Percentiles rank a stretch among this genome's conserved stretches.
Evolutionary conservation across 2,797 vertebrate genomes (phyloP).

Genomic region (Manis pentadactyla): DNA sequence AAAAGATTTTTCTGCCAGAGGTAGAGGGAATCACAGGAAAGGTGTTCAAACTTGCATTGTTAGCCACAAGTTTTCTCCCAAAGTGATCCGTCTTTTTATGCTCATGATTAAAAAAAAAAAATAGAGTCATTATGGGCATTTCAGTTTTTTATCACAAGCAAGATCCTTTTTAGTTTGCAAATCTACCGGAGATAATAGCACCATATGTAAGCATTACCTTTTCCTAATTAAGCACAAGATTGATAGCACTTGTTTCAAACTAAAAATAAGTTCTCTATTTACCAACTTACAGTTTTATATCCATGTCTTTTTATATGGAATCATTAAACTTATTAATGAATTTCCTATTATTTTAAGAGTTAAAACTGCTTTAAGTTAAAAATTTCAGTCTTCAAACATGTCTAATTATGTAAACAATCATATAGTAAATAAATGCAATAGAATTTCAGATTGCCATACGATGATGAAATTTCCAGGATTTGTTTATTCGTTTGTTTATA

Average conservation of each 20-base stretch:
- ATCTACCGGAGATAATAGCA: neutral
- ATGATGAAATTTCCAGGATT: neutral
- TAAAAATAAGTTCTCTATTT: constrained; percentile 4
- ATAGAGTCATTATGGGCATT: constrained; percentile 54
- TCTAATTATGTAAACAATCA: neutral
- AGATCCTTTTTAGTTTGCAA: constrained; percentile 45
- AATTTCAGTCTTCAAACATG: neutral
- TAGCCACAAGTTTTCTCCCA: neutral
- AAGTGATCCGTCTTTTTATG: constrained; percentile 50
- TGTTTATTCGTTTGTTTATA: neutral
- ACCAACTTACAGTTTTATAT: neutral
- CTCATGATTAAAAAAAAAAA: neutral
- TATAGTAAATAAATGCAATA: neutral
- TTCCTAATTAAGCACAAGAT: constrained; percentile 39
- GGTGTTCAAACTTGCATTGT: constrained; percentile 42
- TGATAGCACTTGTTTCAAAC: constrained; percentile 15
- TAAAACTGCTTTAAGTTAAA: constrained; percentile 42
- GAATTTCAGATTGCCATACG: neutral
- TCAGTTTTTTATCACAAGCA: constrained; percentile 54
- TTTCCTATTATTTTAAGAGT: neutral
- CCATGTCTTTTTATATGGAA: neutral
- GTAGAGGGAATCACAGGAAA: constrained; percentile 53
- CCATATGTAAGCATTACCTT: neutral
- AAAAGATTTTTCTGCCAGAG: constrained; percentile 62
- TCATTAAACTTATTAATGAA: neutral